Conservation (phyloP, 2,888 invertebrate genomes). For the Steinernema hermaphroditum region DNA sequence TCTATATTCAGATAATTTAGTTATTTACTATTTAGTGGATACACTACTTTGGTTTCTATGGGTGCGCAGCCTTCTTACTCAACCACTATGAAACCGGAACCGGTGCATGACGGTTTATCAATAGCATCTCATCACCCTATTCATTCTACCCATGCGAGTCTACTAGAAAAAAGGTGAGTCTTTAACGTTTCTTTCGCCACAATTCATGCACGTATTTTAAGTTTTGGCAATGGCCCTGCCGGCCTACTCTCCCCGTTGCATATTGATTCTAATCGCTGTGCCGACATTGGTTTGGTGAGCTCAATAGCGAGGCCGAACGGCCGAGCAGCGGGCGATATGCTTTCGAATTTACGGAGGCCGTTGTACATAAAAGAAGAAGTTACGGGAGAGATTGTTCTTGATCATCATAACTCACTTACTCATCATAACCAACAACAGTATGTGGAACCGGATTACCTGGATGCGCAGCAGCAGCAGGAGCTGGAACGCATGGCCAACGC, state of each 20-base stretch:
- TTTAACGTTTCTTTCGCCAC: not conserved
- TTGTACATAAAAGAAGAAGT: slow-evolving; percentile 40
- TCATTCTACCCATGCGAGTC: not conserved
- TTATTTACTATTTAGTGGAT: slow-evolving; percentile 35
- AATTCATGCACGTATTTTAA: slow-evolving; percentile 33
- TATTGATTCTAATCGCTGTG: slow-evolving; percentile 38
- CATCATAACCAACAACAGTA: slow-evolving; percentile 20
- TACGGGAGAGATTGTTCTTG: slow-evolving; percentile 28
- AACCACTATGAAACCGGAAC: slow-evolving; percentile 39
- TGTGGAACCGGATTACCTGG: slow-evolving; percentile 31
- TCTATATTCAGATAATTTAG: not conserved
- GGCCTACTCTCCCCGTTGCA: slow-evolving; percentile 59
- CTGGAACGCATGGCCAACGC: slow-evolving; percentile 55
- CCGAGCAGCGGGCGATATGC: slow-evolving; percentile 42
- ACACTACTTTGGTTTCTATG: slow-evolving; percentile 40
- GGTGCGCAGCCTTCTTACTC: slow-evolving; percentile 39
- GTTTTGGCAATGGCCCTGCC: slow-evolving; percentile 53
- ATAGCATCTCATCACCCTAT: not conserved
- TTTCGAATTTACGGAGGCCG: slow-evolving; percentile 40
- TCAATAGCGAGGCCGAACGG: slow-evolving; percentile 39
- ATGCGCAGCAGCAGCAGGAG: slow-evolving; percentile 45
- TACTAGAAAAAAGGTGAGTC: slow-evolving; percentile 17
- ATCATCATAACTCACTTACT: not conserved
- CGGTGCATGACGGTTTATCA: slow-evolving; percentile 36
- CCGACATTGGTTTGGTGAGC: not conserved